Evolutionary conservation across 2,797 vertebrate species (phyloP), one percentile per base, ranked within the genome.

Genomic region (Tiaroga cobitis): DNA sequence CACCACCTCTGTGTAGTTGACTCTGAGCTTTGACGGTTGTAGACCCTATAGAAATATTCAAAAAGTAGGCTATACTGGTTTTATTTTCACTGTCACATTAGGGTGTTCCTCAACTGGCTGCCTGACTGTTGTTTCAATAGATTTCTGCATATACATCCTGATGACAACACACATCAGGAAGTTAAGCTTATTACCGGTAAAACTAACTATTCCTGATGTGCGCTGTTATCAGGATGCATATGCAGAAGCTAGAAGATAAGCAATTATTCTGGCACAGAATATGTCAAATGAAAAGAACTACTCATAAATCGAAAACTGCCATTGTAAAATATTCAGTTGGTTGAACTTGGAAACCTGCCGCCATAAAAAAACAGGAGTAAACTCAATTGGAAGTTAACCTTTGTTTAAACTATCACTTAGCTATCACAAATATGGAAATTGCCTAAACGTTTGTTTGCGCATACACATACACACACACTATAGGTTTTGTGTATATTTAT

Each of bases 1-100:
- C 37, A 93, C 92, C 80, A 95, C 91, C 0, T 90, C 39, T 43
- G 82, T 86, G 72, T 77, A 67, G 56, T 49, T 86, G 8, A 76
- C 49, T 8, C 59, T 54, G 10, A 56, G 1, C 29, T 0, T 29
- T 24, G 73, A 54, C 0, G 43, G 5, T 73, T 87, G 86, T 16
- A 87, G 56, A 18, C 11, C 63, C 87, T 88, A 72, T 21, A 16
- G 24, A 75, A 4, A 75, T 75, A 34, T 74, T 74, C 29, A 46
- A 21, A 26, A 32, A 49, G 10, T 21, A 24, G 54, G 21, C 51
- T 54, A 39, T 24, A 5, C 3, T 43, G 39, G 8, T 72, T 26
- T 72, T 26, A 18, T 4, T 4, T 72, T 43, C 3, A 26, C 26
- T 43, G n/a, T 70, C 1, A 72, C 15, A 1, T 18, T 11, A 68